Base-by-base conservation (phyloP, 2,797 vertebrate species). In the Lophura swinhoii region DNA sequence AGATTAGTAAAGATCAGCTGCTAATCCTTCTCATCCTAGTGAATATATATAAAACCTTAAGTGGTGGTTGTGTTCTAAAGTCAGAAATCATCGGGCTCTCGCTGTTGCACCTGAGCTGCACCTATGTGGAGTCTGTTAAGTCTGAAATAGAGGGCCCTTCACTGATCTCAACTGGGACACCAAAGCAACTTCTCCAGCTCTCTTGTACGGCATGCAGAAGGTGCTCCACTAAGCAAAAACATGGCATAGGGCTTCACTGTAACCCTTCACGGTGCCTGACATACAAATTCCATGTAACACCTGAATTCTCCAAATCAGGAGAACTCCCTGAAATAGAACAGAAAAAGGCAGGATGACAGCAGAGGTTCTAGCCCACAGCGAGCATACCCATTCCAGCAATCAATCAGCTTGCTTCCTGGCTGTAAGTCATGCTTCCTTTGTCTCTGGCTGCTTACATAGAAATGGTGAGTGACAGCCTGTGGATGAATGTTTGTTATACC, bases 241-340 rank as follows among this genome's bases (percentile, higher is more conserved):
- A 11, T 18, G 16, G 10, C 14, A n/a, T 18, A 18, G 8, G 15
- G 11, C 18, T 60, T 37, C 46, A 59, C 72, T 75, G 14, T 49
- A 14, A 14, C 37, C 41, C 21, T 26, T 26, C 22, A 33, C 13
- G 29, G 26, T 44, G 20, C 26, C 41, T 70, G 58, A 8, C 6
- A 31, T 18, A 55, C 5, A 9, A 63, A 13, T 53, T 58, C 4
- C 2, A 12, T 5, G n/a, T 12, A 14, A 49, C 33, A 73, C 0
- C 0, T 49, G 29, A 87, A 62, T 66, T 83, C 4, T 4, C 10
- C 2, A 0, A 39, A 12, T 6, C 1, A 4, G 1, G 5, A 23
- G 3, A 72, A 41, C 5, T 77, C 7, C 2, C 4, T 67, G 51
- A 68, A 1, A 2, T 5, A 62, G 15, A 15, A 22, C 3, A 49